These are phyloP conservation scores for Varanus salvator DNA, from an alignment of 2,113 vertebrate genomes.

Conservation along the genomic window DNA sequence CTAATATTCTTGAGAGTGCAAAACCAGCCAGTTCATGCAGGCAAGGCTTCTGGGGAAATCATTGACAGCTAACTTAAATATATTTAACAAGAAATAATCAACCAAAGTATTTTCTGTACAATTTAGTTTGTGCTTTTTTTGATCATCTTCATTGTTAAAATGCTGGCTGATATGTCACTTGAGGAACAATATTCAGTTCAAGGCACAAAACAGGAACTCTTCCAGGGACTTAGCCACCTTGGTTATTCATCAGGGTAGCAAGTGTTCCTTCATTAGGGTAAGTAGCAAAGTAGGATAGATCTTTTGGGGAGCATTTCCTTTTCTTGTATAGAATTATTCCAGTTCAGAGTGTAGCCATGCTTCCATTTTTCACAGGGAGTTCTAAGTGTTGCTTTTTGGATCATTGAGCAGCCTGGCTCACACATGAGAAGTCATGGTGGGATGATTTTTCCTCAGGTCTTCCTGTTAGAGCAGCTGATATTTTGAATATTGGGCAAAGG, in stretches of 20 bases:
- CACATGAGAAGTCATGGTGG: too few relatives aligned
- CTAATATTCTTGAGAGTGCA: constrained; percentile 55
- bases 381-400: constrained; percentile 21
- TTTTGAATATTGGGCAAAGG: too few relatives aligned
- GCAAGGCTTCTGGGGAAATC: constrained; percentile 57
- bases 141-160: constrained; percentile 35
- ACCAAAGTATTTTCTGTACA: constrained; percentile 62
- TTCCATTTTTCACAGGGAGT: neutral
- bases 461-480: too few relatives aligned
- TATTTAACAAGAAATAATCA: constrained; percentile 64
- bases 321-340: constrained; percentile 1
- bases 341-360: neutral
- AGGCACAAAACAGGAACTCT: constrained; percentile 46
- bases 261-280: constrained; percentile 48
- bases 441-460: too few relatives aligned
- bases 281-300: constrained; percentile 38
- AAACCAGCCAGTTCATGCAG: constrained; percentile 63
- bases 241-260: constrained; percentile 51
- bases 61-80: constrained; percentile 54
- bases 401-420: neutral
- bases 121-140: constrained; percentile 65
- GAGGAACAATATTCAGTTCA: constrained; percentile 56
- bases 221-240: constrained; percentile 37
- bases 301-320: constrained; percentile 17
- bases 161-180: constrained; percentile 38